Base-by-base conservation (phyloP, 2,797 vertebrate genomes). In the Sciurus carolinensis region DNA sequence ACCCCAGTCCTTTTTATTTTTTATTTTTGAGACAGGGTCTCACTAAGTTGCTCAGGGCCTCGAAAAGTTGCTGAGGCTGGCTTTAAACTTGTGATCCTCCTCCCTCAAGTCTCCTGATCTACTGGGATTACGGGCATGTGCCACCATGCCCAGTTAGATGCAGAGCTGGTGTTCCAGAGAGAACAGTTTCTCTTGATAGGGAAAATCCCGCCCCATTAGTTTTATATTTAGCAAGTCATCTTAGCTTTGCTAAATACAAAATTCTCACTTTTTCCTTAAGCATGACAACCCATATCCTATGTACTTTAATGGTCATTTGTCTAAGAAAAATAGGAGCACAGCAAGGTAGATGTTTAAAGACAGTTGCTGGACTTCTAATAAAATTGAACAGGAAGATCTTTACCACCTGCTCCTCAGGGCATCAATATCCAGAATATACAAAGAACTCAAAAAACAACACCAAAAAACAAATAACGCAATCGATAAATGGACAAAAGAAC, bases 181-280 rank as follows among this genome's bases (percentile, higher is more conserved):
- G 76, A 93, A 84, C 20, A 69, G 28, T 91, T 91, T 87, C 15
- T 5, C 18, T 47, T 80, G 42, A 59, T 39, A 75, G 66, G n/a
- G 36, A 91, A 95, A 87, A 57, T n/a, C 3, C 20, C 82, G 50
- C 22, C 18, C 69, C 75, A 17, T 90, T 91, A 66, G 81, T 90
- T 92, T 85, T 88, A 77, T 90, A 87, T 39, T 50, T 59, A 87
- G 52, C 44, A 80, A 73, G 54, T 80, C n/a, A 94, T 90, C 59
- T 79, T 75, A 67, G 89, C 76, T 73, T 87, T 62, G 52, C 81
- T 94, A 95, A 93, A 52, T 72, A 77, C 7, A 94, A 86, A 93
- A 94, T 83, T 92, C 39, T 62, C 52, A 77, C n/a, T 92, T 30
- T 20, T 9, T 80, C 33, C 22, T 47, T 88, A 83, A 84, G 50